phyloP scores from a whole-genome alignment of 2,888 invertebrate species.

The Spialia ferax region DNA sequence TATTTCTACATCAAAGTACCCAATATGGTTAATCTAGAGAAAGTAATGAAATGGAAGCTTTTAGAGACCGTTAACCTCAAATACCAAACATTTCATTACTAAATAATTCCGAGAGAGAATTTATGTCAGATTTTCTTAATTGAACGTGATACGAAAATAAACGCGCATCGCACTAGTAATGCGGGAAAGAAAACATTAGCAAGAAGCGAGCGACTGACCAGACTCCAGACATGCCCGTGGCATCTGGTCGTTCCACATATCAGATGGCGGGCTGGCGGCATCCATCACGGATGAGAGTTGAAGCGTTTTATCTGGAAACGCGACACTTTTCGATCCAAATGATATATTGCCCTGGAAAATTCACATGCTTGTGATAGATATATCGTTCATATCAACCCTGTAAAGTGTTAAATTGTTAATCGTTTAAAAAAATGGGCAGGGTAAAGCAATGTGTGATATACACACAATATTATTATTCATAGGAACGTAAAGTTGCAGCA shows the following conservation, averaged over 20 bases:
- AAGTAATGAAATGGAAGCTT: background rate
- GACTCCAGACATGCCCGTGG: slow-evolving; percentile 5
- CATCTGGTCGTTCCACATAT: slow-evolving; percentile 16
- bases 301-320: background rate
- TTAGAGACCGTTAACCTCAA: background rate
- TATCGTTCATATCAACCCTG: background rate
- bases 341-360: background rate
- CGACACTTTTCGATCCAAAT: background rate
- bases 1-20: too few relatives aligned
- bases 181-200: slow-evolving; percentile 1
- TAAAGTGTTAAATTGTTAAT: background rate
- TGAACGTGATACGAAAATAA: slow-evolving; percentile 4
- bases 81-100: background rate
- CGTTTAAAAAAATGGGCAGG: too few relatives aligned
- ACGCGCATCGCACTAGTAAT: background rate
- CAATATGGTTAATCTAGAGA: background rate
- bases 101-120: too few relatives aligned
- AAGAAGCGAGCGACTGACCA: background rate
- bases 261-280: background rate
- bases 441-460: too few relatives aligned
- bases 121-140: background rate
- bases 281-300: slow-evolving; percentile 7
- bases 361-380: background rate
- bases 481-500: too few relatives aligned
- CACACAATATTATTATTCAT: too few relatives aligned